A percentile compares a stretch with the other conserved stretches of the same genome.
These are phyloP conservation scores for Amyelois transitella DNA, from an alignment of 1,140 invertebrate species.

Conservation along the genomic window DNA sequence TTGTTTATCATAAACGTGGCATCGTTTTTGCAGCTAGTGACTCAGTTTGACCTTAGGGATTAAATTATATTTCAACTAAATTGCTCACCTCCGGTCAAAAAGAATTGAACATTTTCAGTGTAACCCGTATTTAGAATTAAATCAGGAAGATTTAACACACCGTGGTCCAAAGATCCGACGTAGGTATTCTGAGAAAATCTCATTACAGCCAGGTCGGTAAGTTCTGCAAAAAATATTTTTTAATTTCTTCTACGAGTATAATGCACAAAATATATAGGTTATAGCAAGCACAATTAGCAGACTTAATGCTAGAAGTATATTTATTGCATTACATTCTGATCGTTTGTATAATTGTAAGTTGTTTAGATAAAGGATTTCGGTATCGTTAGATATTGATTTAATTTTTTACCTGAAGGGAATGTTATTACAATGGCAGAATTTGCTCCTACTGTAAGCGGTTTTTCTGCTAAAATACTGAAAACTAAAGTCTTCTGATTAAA, in stretches of 20 bases:
- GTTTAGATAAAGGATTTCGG: too few species aligned
- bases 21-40: too few species aligned
- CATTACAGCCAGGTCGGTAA: conserved; percentile 30
- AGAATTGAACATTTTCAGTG: conserved; percentile 21
- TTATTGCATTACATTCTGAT: too few species aligned
- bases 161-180: conserved; percentile 24
- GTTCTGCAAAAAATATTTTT: conserved; percentile 25
- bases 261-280: background rate
- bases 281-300: too few species aligned
- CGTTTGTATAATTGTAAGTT: too few species aligned
- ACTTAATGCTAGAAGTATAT: too few species aligned
- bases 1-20: too few species aligned
- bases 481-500: conserved; percentile 39
- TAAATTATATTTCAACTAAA: background rate
- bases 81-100: conserved; percentile 29
- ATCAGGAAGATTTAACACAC: conserved; percentile 22
- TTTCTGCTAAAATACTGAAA: conserved; percentile 38
- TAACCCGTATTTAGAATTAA: conserved; percentile 30
- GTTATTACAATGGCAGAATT: conserved; percentile 32
- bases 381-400: background rate
- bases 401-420: conserved; percentile 35
- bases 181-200: conserved; percentile 37
- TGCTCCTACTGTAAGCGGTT: conserved; percentile 36
- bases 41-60: too few species aligned
- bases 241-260: background rate